Base-by-base conservation (phyloP, 2,797 vertebrate genomes). In the Craterocephalus amniculus region DNA sequence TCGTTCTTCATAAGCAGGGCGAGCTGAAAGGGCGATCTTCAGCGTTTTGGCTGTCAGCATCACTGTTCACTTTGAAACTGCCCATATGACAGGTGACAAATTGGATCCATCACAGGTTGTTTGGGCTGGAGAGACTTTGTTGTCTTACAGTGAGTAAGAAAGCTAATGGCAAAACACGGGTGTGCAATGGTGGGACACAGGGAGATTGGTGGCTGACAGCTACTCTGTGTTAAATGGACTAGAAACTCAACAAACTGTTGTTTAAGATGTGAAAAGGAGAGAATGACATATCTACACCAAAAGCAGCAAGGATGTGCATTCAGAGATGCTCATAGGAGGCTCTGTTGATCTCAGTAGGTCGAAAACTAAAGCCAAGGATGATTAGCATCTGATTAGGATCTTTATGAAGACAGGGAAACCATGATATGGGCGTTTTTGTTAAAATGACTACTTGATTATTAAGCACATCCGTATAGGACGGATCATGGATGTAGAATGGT, bases 71-170 rank as follows among this genome's bases (percentile, higher is more conserved):
- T 74, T 69, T 76, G 51, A 88, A 86, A 84, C 70, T 82, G 73
- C 71, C 81, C 89, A 82, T 81, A 86, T 85, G 88, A 91, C 90
- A 88, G 87, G 75, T 88, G 92, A 90, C 90, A 91, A 82, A 85
- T 90, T 71, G 71, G 75, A 90, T 90, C 84, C 67, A 88, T 91
- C 88, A 81, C 51, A 29, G 34, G 36, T 54, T 61, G 83, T 86
- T 85, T 79, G 74, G 76, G 60, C 71, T 79, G 62, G 58, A 79
- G 74, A 83, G 79, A n/a, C n/a, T 88, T 81, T 84, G 87, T 83
- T 74, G 6, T 80, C 82, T 86, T 64, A 62, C 70, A 74, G 61
- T 72, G 68, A 81, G 63, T 26, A 67, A 83, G 79, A 70, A 57
- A 66, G 68, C 68, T 81, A 72, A 80, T 76, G 69, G 73, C 26